Base-by-base conservation (phyloP, 2,797 vertebrate species). In the Coracias cyanogaster region DNA sequence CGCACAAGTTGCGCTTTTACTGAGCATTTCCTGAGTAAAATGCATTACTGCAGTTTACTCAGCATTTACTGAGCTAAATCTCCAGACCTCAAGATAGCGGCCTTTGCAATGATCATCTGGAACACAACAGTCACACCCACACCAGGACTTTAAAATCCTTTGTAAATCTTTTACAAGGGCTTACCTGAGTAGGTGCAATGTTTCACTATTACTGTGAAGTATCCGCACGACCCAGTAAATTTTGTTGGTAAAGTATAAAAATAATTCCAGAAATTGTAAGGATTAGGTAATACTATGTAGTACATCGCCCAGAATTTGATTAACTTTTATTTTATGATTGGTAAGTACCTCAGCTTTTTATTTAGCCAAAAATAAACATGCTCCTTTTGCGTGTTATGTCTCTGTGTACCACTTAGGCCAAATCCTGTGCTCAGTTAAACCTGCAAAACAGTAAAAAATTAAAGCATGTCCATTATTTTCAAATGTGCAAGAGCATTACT, bases 261-360 rank as follows among this genome's bases (percentile, higher is more conserved):
- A 14, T 57, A 45, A 87, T 41, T 67, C 22, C 25, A 86, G 29
- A 91, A 82, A 66, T 45, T 15, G 4, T 66, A 66, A 89, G 19
- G 10, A 65, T 84, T 82, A 76, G 7, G 25, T 60, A 46, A 71
- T 62, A 78, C 15, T 17, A 33, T 43, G 18, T 43, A 39, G 6
- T 28, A 21, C 37, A 64, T 51, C 61, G 14, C 25, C 15, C 12
- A 74, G 31, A 83, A 81, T 54, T 48, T 78, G 21, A 57, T 29
- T 48, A 29, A 8, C 28, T 74, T 82, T 58, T 69, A 19, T 60
- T 66, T 31, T 58, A 5, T 61, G 15, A 54, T 12, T 58, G 31
- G 7, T 33, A 91, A 43, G 11, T 26, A 70, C 15, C n/a, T 52
- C 67, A 60, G 48, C 28, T 85, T 97, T 97, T 84, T 70, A 49